These are phyloP conservation scores for Bursaphelenchus okinawaensis DNA, from an alignment of 2,888 invertebrate species.

Conservation along the genomic window DNA sequence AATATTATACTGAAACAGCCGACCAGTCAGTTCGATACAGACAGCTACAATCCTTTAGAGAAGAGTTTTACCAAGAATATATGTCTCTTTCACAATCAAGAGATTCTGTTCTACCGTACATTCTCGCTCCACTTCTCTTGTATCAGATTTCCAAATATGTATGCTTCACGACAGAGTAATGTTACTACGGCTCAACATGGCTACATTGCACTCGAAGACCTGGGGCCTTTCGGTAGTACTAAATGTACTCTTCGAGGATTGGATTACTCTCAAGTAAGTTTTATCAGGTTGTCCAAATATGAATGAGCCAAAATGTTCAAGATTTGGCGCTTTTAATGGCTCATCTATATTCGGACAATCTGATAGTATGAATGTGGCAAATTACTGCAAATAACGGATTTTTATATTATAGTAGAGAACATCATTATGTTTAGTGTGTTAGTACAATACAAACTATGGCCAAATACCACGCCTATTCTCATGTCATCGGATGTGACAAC, in stretches of 20 bases:
- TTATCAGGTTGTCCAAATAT: too few species aligned
- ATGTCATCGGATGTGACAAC: background rate
- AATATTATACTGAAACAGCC: background rate
- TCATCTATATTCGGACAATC: too few species aligned
- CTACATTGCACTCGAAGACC: background rate
- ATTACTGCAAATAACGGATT: too few species aligned
- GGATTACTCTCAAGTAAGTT: background rate
- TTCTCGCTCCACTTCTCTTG: background rate
- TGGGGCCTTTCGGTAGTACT: background rate
- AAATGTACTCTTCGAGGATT: background rate
- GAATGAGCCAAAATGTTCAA: background rate
- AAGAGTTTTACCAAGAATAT: background rate
- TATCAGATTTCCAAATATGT: background rate
- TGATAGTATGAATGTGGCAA: too few species aligned
- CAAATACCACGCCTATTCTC: background rate
- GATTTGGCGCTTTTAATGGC: too few species aligned
- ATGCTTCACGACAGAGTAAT: background rate
- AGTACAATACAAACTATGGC: background rate
- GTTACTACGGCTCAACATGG: background rate
- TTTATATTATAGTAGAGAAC: too few species aligned
- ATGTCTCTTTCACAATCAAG: background rate
- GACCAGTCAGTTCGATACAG: background rate
- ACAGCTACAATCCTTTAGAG: background rate
- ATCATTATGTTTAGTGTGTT: background rate
- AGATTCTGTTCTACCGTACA: background rate